phyloP scores from a whole-genome alignment of 1,140 invertebrate genomes.

The Eufriesea mexicana region DNA sequence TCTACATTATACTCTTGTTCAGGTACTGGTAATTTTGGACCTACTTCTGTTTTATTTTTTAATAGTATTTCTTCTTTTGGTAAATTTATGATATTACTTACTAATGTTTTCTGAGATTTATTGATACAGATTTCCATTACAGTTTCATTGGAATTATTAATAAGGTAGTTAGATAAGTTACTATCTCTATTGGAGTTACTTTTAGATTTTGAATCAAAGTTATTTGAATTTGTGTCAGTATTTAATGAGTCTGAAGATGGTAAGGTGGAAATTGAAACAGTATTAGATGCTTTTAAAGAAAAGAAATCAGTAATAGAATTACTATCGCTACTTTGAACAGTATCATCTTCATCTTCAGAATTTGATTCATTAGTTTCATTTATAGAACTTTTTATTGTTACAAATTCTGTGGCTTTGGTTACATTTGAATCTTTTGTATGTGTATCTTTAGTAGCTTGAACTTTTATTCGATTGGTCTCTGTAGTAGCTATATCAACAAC shows the following conservation, averaged over 20 bases:
- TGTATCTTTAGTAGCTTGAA: conserved; percentile 2
- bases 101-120: conserved; percentile 58
- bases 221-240: not conserved
- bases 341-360: conserved; percentile 80
- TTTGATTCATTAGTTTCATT: conserved; percentile 77
- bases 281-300: conserved; percentile 29
- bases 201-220: not conserved
- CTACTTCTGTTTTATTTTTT: conserved; percentile 79
- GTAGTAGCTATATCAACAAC: conserved; percentile 68
- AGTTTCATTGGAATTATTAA: not conserved
- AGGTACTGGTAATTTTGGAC: conserved; percentile 79
- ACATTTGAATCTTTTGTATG: not conserved
- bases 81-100: conserved; percentile 75
- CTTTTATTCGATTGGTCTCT: conserved; percentile 50
- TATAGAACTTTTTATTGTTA: conserved; percentile 40
- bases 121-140: not conserved
- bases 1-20: conserved; percentile 81
- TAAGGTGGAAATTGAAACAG: not conserved
- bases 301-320: conserved; percentile 51
- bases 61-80: conserved; percentile 77
- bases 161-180: no score
- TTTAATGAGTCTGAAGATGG: not conserved
- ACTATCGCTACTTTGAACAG: conserved; percentile 13
- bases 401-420: conserved; percentile 17
- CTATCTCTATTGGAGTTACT: not conserved